Evolutionary conservation across 2,888 invertebrate genomes (phyloP), one percentile per base, ranked within the genome.

Genomic region (Apodemia mormo): DNA sequence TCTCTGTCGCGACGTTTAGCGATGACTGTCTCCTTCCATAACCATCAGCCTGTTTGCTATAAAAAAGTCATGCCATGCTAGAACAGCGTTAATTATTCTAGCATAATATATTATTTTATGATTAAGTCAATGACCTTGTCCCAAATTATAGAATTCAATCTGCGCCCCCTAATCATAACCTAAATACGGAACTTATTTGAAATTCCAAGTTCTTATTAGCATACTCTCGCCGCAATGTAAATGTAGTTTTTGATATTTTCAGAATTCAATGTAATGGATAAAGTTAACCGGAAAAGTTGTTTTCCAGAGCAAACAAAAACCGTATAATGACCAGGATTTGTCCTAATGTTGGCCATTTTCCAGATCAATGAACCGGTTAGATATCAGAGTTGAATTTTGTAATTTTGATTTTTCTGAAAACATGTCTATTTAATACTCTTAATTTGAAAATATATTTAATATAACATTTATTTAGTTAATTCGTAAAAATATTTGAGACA

Each of bases 241-340:
- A 64, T 37, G 61, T 64, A 64, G 61, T 64, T 64, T 64, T 64
- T 64, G 61, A 64, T 64, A 64, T 64, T 64, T 64, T 64, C 54
- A 8, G n/a, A 22, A 37, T 64, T 2, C 61, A 61, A n/a, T 49
- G 61, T 64, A 64, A 64, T 64, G 61, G 61, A 64, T 37, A 64
- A 64, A 37, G 61, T 58, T 58, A 56, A 56, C 45, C 58, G 58
- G 30, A 30, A 30, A 30, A 30, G 58, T 64, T 64, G 33, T 30
- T 12, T 37, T 64, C n/a, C 33, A 37, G 12, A 37, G 33, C 61
- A 64, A 64, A 64, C 61, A n/a, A 64, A 61, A 64, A 64, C 33
- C 37, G n/a, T 33, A 33, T 37, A 64, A 64, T 64, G 61, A 54
- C 30, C 33, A 33, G 61, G 61, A 37, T 37, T 37, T 37, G 30